A percentile compares a stretch with the other conserved stretches of the same genome.
Conservation (phyloP, 2,113 vertebrate genomes). For the Montifringilla adamsi region DNA sequence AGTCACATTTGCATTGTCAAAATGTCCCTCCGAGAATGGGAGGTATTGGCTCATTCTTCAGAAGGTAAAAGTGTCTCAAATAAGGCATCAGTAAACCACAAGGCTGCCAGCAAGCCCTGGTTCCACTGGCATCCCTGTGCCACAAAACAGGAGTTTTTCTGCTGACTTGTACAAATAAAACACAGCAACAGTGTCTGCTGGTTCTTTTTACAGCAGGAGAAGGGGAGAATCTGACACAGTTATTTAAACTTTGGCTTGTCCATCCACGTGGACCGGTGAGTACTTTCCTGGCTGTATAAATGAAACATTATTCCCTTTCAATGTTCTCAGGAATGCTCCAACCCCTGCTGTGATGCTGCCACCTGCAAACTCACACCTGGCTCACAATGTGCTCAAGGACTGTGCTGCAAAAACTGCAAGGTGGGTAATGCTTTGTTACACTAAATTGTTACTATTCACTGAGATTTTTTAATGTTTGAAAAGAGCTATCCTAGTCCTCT, state of each 20-base stretch:
- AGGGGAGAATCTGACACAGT: background rate
- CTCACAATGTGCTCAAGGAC: conserved; percentile 78
- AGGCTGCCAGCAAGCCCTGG: background rate
- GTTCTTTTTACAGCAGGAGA: background rate
- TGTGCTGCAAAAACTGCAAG: conserved; percentile 84
- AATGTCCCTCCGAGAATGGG: background rate
- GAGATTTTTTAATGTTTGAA: background rate
- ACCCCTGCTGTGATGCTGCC: conserved; percentile 80
- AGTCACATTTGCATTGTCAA: background rate
- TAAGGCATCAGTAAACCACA: background rate
- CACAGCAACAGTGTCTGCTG: background rate
- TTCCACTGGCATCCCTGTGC: background rate
- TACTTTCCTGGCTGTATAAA: background rate
- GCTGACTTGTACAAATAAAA: background rate
- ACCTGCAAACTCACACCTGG: conserved; percentile 82
- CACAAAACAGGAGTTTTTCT: background rate
- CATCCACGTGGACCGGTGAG: background rate
- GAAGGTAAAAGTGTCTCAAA: background rate
- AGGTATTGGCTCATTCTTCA: background rate
- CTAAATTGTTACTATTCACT: background rate
- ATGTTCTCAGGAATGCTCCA: conserved; percentile 76
- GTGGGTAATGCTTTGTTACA: conserved; percentile 50
- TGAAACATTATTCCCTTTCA: background rate
- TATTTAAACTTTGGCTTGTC: background rate
- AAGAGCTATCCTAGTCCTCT: background rate